Evolutionary conservation across 1,140 invertebrate genomes (phyloP), one percentile per base, ranked within the genome.

Genomic region (Drosophila eugracilis): DNA sequence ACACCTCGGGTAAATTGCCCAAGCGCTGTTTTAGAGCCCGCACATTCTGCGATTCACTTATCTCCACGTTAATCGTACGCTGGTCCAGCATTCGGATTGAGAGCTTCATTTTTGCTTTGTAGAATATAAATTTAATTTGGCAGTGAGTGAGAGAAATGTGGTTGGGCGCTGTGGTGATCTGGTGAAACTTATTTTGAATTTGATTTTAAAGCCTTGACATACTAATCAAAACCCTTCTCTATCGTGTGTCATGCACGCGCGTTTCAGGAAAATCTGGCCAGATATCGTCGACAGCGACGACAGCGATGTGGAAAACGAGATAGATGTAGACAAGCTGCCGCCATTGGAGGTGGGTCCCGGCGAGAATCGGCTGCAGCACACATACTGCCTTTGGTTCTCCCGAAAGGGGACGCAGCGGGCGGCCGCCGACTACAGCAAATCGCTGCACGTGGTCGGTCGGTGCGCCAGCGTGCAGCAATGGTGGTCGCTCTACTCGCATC

Each of bases 391-490:
- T 42, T 97, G 96, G 95, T 97, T 95, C 90, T 89, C 90, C n/a
- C 74, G 89, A 14, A 91, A 91, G 57, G 90, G 90, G 5, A 88
- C 86, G 60, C 88, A 90, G 37, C 75, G 90, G 26, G 88, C 89
- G 17, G 84, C 86, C 37, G 73, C 71, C 42, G 91, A 92, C 54
- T 92, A 92, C 62, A 91, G 91, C 41, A 92, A 92, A 81, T 91
- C 91, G 41, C 71, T 92, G 50, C 91, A 91, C 70, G 76, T 91
- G 39, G 95, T 99, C 69, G 97, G 96, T 70, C 94, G 95, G 83
- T 97, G 97, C 92, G 96, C 94, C 42, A 90, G 96, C 84, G 97
- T 99, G 44, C 98, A 99, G 93, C 97, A 99, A 92, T 99, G 99
- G 94, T 99, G 98, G 98, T 94, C 95, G 34, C 93, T 97, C 52